Evolutionary conservation across 2,797 vertebrate species (phyloP), one percentile per base, ranked within the genome.

Genomic region (Pitangus sulphuratus): DNA sequence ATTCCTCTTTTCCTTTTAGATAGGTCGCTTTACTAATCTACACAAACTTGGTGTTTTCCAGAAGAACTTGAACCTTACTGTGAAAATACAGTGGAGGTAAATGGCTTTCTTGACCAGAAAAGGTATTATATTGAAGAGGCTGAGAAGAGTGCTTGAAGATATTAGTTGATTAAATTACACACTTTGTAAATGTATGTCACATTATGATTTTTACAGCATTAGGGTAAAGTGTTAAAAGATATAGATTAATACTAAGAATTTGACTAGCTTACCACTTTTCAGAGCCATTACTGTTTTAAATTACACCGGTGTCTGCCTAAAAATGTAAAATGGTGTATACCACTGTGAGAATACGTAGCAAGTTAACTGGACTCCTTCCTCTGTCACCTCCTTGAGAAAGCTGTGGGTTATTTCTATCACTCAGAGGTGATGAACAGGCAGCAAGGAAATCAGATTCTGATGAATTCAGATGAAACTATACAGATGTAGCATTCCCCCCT

Each of bases 371-470:
- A 92, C 81, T 88, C 45, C 56, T 91, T 95, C 77, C 50, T 81
- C 88, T 6, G 44, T 61, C 90, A 87, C 77, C 94, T 96, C 70
- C 85, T 70, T 37, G 71, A 91, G 89, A 95, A 89, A 93, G 83
- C 92, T 91, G 74, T 54, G 64, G 83, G 80, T 95, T 94, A 94
- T 94, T 96, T 96, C 94, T 89, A n/a, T 71, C 89, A 95, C 87
- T 95, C 83, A 95, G 77, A 93, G 85, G 83, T 91, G 93, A 87
- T 89, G 94, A 96, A 91, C 51, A 70, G 42, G 74, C 87, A 94
- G 87, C 62, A 93, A 58, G 16, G 93, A 94, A 95, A 82, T 88
- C 89, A 87, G 80, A 79, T 76, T 45, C n/a, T 45, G 66, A 86
- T 22, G 4, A 94, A 95, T 90, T 92, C 94, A 79, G 76, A 86